A percentile compares a stretch with the other conserved stretches of the same genome.
phyloP scores from a whole-genome alignment of 2,888 invertebrate species.

The Sarcophaga caerulescens region DNA sequence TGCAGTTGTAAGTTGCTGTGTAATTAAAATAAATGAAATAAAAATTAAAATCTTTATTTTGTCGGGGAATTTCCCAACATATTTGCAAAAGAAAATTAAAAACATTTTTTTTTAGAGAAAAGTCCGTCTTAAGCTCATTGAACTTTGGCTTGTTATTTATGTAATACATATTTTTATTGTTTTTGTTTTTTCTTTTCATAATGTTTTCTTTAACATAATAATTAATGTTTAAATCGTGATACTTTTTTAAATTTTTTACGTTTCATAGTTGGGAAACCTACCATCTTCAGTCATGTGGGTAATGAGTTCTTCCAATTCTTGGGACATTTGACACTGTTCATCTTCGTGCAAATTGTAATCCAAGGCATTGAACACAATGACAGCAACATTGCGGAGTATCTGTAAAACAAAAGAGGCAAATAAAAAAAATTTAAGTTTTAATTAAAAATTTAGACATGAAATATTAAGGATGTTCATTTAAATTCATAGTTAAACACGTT shows the following conservation, averaged over 20 bases:
- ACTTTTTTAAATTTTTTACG: neutral
- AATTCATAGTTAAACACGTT: neutral
- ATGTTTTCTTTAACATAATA: neutral
- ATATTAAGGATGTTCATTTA: neutral
- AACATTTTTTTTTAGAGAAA: neutral
- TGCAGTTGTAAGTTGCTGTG: too few relatives aligned
- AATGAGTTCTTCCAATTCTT: constrained; percentile 92
- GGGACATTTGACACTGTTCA: constrained; percentile 93
- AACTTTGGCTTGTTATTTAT: constrained; percentile 25
- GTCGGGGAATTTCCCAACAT: neutral
- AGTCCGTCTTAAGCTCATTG: constrained; percentile 10
- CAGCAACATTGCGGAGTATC: constrained; percentile 90
- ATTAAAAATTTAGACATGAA: neutral
- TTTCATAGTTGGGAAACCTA: constrained; percentile 74
- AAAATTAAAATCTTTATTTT: neutral
- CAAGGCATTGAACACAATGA: constrained; percentile 92
- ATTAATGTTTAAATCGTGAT: constrained; percentile 35
- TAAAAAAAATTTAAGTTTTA: neutral
- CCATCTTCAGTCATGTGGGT: constrained; percentile 91
- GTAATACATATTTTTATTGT: neutral
- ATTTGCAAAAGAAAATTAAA: neutral
- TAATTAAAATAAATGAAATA: neutral
- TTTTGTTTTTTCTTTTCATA: too few relatives aligned
- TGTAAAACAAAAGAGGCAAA: constrained; percentile 81
- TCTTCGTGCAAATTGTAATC: constrained; percentile 93